Percentiles rank a stretch among this genome's conserved stretches.
These are phyloP conservation scores for Vireo altiloquus DNA, from an alignment of 2,113 vertebrate genomes.

Conservation along the genomic window DNA sequence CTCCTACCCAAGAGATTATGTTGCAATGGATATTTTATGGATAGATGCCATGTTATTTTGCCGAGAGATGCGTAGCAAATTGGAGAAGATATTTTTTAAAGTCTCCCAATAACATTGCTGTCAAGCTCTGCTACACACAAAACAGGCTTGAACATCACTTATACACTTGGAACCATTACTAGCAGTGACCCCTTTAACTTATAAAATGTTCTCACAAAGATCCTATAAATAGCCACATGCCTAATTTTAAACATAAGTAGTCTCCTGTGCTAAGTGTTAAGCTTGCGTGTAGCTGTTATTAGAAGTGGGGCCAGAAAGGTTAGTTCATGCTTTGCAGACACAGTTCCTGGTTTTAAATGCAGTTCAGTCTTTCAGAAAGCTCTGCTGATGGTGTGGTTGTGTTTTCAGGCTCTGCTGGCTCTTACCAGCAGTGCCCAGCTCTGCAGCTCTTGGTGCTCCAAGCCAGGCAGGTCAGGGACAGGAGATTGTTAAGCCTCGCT, in stretches of 20 bases:
- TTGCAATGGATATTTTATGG: neutral
- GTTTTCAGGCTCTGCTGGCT: neutral
- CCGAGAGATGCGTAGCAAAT: neutral
- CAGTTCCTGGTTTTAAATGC: neutral
- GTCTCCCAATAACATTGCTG: neutral
- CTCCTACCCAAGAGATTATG: neutral
- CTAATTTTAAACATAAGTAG: constrained; percentile 35
- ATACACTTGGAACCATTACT: neutral
- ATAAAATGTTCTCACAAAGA: neutral
- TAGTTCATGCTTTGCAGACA: neutral
- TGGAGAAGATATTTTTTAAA: neutral
- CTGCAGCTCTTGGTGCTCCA: neutral
- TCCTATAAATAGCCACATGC: constrained; percentile 11
- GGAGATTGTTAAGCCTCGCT: neutral
- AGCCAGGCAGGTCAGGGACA: neutral
- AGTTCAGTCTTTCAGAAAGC: neutral
- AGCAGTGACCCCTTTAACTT: constrained; percentile 21
- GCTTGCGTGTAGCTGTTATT: neutral
- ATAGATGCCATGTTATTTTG: neutral
- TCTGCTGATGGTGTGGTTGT: neutral
- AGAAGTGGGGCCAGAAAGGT: neutral
- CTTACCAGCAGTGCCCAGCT: neutral
- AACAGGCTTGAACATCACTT: neutral
- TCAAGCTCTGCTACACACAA: neutral
- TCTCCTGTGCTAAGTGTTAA: neutral